phyloP scores from a whole-genome alignment of 2,113 vertebrate genomes.

The Henicopernis longicauda region DNA sequence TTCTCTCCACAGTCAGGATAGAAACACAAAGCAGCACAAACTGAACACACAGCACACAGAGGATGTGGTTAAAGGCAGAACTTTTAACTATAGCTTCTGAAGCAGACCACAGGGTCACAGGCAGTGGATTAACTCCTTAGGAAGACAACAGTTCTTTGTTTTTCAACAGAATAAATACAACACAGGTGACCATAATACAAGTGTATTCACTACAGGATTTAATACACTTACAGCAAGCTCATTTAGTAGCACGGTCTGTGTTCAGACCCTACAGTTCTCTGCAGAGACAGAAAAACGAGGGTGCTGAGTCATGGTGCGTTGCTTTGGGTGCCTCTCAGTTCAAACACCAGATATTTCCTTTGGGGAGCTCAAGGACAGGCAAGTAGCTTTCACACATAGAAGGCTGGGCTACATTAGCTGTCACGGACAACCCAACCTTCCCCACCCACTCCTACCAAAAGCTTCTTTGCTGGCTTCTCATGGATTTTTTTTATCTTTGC shows the following conservation, averaged over 20 bases:
- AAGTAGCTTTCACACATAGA: not conserved
- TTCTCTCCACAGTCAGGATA: not conserved
- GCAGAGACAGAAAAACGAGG: not conserved
- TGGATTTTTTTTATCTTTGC: not conserved
- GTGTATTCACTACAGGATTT: not conserved
- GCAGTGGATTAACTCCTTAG: not conserved
- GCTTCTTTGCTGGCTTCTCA: not conserved
- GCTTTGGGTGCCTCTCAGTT: not conserved
- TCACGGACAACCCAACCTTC: not conserved
- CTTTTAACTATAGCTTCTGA: not conserved
- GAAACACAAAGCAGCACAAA: not conserved
- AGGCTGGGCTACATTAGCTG: not conserved
- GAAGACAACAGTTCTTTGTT: not conserved
- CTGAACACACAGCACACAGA: not conserved
- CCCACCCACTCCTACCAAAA: not conserved
- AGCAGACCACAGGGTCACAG: not conserved
- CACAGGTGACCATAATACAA: not conserved
- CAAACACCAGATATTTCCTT: not conserved
- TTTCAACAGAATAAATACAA: not conserved
- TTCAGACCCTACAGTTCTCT: not conserved
- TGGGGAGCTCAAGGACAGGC: not conserved
- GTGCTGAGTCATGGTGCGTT: not conserved
- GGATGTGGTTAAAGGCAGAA: conserved; percentile 24
- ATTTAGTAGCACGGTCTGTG: not conserved
- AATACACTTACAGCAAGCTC: not conserved